Base-by-base conservation (phyloP, 2,888 invertebrate genomes). In the Ecliptopera silaceata region DNA sequence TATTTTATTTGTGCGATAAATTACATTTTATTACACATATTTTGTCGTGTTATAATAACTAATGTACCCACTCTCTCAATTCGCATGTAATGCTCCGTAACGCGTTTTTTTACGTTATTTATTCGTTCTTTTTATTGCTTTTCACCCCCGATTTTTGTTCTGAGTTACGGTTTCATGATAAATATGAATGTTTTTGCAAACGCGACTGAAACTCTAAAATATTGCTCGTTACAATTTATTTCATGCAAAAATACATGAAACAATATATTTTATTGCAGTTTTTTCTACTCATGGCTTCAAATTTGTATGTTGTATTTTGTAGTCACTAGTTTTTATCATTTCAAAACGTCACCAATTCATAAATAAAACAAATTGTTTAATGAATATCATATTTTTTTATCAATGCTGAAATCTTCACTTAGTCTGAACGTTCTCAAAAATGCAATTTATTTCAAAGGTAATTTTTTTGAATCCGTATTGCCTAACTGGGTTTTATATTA, bases 41-140 rank as follows among this genome's bases (percentile, higher is more conserved):
- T 92, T 92, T 91, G 92, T 91, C 89, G 91, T 90, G 91, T 89
- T 91, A 91, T 91, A 90, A 92, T 91, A 92, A 91, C 91, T 92
- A 92, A 92, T 92, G 91, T 88, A 91, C 85, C 86, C 80, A 82
- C 85, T 86, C 88, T 86, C 87, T 85, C 88, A 87, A 87, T 88
- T 86, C 86, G 82, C 84, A 80, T 88, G 91, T 89, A 87, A 90
- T 88, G 86, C 83, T 75, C 77, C 86, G 82, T 83, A 79, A 84
- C 86, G 83, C 79, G 76, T 74, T 77, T 77, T 80, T 84, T 84
- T 78, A 79, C 76, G 78, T 88, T 88, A 82, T 86, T 88, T 88
- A 81, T 84, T 76, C 78, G 74, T 71, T 63, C 67, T 78, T 82
- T 86, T 86, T 86, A 84, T 85, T 80, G 79, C 79, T 65, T 68